Percentiles rank a stretch among this genome's conserved stretches.
Evolutionary conservation across 2,888 invertebrate genomes (phyloP).

Genomic region (Oxycera nigricornis): DNA sequence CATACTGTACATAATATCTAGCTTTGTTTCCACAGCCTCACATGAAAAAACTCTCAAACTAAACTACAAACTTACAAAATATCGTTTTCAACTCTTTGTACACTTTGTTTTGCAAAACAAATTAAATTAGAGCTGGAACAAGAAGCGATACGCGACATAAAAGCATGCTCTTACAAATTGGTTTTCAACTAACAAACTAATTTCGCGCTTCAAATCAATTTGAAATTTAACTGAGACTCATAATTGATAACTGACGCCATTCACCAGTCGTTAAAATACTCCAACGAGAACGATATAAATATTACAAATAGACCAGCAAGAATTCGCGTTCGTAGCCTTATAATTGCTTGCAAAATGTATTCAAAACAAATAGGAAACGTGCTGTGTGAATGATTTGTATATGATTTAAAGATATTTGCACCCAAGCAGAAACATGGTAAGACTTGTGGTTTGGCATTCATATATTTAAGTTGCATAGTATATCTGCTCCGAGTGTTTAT

Average conservation of each 20-base stretch:
- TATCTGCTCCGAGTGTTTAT: no score
- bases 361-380: conserved; percentile 15
- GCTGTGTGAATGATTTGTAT: conserved; percentile 6
- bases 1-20: no score
- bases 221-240: conserved; percentile 5
- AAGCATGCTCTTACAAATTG: conserved; percentile 42
- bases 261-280: conserved; percentile 27
- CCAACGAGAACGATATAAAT: conserved; percentile 20
- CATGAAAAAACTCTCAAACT: no score
- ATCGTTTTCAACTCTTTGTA: neutral
- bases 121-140: neutral
- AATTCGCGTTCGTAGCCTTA: conserved; percentile 11
- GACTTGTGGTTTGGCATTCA: no score
- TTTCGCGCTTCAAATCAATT: conserved; percentile 43
- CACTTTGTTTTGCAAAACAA: neutral
- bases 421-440: no score
- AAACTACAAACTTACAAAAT: no score
- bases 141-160: neutral
- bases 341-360: conserved; percentile 29
- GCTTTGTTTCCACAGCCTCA: no score
- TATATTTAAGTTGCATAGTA: no score
- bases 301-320: conserved; percentile 20
- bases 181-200: conserved; percentile 39
- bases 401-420: no score
- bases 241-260: conserved; percentile 30